phyloP scores from a whole-genome alignment of 2,888 invertebrate genomes.

The Linyphia triangularis region DNA sequence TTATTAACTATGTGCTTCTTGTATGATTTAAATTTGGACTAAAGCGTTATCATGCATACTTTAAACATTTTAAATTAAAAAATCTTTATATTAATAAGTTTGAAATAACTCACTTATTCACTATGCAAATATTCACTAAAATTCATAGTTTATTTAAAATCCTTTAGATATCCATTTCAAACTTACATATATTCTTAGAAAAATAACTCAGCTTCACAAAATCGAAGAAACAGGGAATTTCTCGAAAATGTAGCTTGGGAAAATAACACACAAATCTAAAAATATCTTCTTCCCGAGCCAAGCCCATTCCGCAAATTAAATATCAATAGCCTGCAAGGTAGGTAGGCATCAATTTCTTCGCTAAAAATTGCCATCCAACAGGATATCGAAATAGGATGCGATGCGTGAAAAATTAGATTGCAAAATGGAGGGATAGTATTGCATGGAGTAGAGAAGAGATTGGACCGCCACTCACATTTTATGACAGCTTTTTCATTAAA shows the following conservation, averaged over 20 bases:
- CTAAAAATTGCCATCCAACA: constrained; percentile 22
- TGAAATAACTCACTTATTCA: too few species aligned
- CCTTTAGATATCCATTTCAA: neutral
- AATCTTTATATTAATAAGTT: too few species aligned
- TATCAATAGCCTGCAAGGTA: constrained; percentile 37
- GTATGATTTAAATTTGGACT: too few species aligned
- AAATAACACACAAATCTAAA: constrained; percentile 33
- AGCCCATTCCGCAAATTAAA: constrained; percentile 40
- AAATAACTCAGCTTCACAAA: neutral
- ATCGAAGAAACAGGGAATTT: constrained; percentile 1
- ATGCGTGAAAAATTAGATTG: constrained; percentile 62
- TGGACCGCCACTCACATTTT: constrained; percentile 52
- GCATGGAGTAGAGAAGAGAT: neutral
- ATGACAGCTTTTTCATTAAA: constrained; percentile 67
- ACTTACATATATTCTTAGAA: neutral
- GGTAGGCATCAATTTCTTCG: constrained; percentile 46
- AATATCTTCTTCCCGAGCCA: constrained; percentile 12
- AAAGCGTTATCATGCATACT: too few species aligned
- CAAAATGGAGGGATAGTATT: constrained; percentile 3
- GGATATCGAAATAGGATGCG: constrained; percentile 8
- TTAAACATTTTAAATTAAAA: too few species aligned
- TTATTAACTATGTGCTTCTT: too few species aligned
- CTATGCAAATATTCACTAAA: too few species aligned
- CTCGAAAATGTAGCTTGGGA: neutral
- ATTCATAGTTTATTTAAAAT: too few species aligned